phyloP scores from a whole-genome alignment of 2,888 invertebrate species.

The Gari tellinella region DNA sequence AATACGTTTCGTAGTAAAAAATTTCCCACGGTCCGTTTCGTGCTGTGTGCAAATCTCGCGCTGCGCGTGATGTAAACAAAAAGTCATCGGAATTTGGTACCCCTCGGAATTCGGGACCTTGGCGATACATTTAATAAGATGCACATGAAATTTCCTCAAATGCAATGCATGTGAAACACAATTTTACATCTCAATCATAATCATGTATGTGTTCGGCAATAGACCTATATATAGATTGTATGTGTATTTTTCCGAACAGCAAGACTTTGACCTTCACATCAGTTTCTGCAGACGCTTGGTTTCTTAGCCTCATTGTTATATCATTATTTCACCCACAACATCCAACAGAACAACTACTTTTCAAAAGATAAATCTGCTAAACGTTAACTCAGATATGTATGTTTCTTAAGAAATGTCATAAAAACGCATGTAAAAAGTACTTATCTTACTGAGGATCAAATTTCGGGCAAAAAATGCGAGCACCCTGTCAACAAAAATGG shows the following conservation, averaged over 20 bases:
- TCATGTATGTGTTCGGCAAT: neutral
- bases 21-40: neutral
- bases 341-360: neutral
- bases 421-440: neutral
- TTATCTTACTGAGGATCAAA: constrained; percentile 2
- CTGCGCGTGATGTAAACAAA: too few relatives aligned
- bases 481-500: too few relatives aligned
- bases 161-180: too few relatives aligned
- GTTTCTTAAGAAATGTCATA: neutral
- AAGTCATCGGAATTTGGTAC: too few relatives aligned
- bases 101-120: too few relatives aligned
- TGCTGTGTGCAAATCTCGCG: too few relatives aligned
- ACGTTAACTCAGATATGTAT: neutral
- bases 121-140: too few relatives aligned
- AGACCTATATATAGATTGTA: neutral
- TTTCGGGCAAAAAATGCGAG: neutral
- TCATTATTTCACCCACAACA: constrained; percentile 1
- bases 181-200: too few relatives aligned
- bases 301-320: neutral
- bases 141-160: too few relatives aligned
- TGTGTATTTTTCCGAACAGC: neutral
- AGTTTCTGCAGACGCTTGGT: neutral
- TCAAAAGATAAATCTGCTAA: neutral
- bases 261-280: neutral
- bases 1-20: neutral